Evolutionary conservation across 2,113 vertebrate genomes (phyloP), one percentile per base, ranked within the genome.

Genomic region (Bathybates hornii): DNA sequence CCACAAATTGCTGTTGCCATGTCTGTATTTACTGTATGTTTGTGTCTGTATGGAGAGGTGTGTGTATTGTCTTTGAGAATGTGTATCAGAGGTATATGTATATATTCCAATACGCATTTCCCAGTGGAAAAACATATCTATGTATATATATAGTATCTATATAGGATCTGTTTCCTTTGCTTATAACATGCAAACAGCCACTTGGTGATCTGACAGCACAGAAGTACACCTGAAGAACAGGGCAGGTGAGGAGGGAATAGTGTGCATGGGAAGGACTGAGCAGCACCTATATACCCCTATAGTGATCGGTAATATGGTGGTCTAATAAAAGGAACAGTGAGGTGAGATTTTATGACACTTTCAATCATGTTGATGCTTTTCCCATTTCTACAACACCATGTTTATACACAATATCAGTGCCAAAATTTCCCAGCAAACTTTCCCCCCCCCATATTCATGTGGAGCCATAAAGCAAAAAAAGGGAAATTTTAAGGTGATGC

Each of bases 111-210:
- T 94, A 94, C 85, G 56, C 87, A 90, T 92, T 92, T 92, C 91
- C 92, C 91, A 83, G 88, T 88, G 91, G 92, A 95, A 96, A 95
- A 96, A 94, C 89, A 92, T 92, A 91, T 91, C 87, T 95, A 95
- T 95, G 89, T 96, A 96, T 96, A 96, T 96, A 95, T 96, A 96
- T 96, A 95, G 85, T 95, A 95, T 96, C 92, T 95, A 95, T 96
- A 96, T 95, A 95, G 86, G 95, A 95, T 96, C 93, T 95, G 95
- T 96, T 96, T 96, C 92, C 94, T 95, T 95, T 96, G 96, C 94
- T 96, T 96, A 95, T 93, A 96, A 96, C 96, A 97, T 97, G 97
- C 97, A 97, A 97, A 96, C 95, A 96, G 96, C 94, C 96, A 95
- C 95, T 96, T 95, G 92, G 96, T 96, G 96, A 96, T 96, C 94